Evolutionary conservation across 30 jellyfish, hydroid and myxozoan genomes (phyloP).

Genomic region (Pelagia noctiluca): DNA sequence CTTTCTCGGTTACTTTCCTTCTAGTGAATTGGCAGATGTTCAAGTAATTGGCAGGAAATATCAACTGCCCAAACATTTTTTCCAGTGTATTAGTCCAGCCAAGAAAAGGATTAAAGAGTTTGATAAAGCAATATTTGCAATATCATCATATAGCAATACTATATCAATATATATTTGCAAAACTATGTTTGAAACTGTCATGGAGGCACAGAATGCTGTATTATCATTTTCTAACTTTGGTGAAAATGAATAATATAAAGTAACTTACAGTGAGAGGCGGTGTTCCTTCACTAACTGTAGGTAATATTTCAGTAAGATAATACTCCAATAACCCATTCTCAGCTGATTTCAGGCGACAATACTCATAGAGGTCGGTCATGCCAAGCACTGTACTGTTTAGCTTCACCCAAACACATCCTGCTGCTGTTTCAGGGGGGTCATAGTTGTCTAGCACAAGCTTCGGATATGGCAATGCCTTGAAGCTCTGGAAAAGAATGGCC

Average conservation of each 20-base stretch:
- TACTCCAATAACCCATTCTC: constrained; percentile 51
- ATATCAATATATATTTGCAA: too few relatives aligned
- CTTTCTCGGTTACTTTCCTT: too few relatives aligned
- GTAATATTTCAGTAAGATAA: constrained; percentile 27
- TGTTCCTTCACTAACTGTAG: constrained; percentile 28
- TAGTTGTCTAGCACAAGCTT: constrained; percentile 6
- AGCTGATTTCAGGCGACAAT: constrained; percentile 42
- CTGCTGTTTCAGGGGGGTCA: constrained; percentile 49
- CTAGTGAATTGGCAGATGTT: too few relatives aligned
- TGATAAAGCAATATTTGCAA: too few relatives aligned
- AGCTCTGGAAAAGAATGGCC: constrained; percentile 11
- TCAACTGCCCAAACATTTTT: too few relatives aligned
- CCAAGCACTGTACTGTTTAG: constrained; percentile 38
- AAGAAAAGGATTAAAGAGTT: too few relatives aligned
- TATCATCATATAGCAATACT: too few relatives aligned
- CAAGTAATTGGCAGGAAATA: too few relatives aligned
- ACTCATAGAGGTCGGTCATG: constrained; percentile 50
- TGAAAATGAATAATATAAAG: background rate
- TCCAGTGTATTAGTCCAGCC: too few relatives aligned
- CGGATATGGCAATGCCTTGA: constrained; percentile 19
- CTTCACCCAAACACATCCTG: constrained; percentile 39
- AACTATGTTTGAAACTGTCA: too few relatives aligned
- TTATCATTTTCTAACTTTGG: too few relatives aligned
- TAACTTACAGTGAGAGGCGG: constrained; percentile 28
- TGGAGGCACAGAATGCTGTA: too few relatives aligned